These are phyloP conservation scores for Leistus spinibarbis DNA, from an alignment of 2,888 invertebrate species.

Conservation along the genomic window DNA sequence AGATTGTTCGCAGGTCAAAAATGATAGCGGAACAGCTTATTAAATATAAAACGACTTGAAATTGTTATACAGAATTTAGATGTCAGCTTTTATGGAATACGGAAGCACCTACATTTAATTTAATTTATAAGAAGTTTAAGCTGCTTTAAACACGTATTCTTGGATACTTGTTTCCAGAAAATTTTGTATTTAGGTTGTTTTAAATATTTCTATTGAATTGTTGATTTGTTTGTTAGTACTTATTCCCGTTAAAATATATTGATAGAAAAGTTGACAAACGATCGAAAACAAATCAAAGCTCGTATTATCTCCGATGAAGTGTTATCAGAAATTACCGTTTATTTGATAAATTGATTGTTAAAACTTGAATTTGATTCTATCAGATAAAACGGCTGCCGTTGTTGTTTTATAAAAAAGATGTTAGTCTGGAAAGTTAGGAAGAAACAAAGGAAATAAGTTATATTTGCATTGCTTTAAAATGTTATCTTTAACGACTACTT, in stretches of 20 bases:
- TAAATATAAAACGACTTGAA: neutral
- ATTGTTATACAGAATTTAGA: neutral
- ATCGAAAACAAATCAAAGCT: neutral
- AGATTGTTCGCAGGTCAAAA: neutral
- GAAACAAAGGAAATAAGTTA: neutral
- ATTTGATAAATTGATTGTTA: neutral
- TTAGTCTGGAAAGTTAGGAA: neutral
- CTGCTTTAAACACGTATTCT: neutral
- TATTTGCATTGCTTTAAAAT: neutral
- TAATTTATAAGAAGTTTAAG: neutral
- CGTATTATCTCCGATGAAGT: neutral
- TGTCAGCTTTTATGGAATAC: neutral
- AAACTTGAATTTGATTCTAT: slow-evolving; percentile 5
- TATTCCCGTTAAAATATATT: neutral
- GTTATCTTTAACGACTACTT: neutral
- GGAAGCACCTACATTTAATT: neutral
- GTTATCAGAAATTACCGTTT: neutral
- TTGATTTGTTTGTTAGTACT: no score
- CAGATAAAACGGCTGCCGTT: neutral
- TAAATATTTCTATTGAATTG: no score
- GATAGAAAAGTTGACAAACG: neutral
- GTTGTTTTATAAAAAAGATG: neutral
- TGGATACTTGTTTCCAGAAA: no score
- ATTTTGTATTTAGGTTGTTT: no score
- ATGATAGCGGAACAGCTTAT: neutral